Evolutionary conservation across 2,888 invertebrate genomes (phyloP).

Genomic region (Julus scanicus): DNA sequence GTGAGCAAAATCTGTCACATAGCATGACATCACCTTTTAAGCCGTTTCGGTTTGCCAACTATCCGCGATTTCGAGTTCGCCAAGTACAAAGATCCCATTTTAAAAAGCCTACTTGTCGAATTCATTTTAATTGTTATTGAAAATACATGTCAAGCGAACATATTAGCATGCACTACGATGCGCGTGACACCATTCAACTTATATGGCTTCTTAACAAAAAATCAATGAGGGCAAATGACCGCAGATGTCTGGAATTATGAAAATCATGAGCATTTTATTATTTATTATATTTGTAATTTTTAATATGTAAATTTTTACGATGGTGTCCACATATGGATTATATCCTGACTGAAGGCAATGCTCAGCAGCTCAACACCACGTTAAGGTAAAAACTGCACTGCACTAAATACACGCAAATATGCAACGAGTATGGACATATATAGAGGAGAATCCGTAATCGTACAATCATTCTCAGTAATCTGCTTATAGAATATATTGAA

Average conservation of each 20-base stretch:
- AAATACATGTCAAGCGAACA: slow-evolving; percentile 11
- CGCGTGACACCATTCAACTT: slow-evolving; percentile 45
- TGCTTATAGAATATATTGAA: background rate
- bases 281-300: background rate
- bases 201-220: background rate
- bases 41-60: background rate
- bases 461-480: background rate
- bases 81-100: slow-evolving; percentile 2
- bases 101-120: background rate
- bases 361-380: too few relatives aligned
- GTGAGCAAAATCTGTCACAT: background rate
- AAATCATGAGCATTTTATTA: background rate
- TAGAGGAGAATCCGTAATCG: too few relatives aligned
- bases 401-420: too few relatives aligned
- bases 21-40: background rate
- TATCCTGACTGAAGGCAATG: too few relatives aligned
- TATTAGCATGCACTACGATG: slow-evolving; percentile 9
- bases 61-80: background rate
- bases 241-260: background rate
- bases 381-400: too few relatives aligned
- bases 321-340: too few relatives aligned
- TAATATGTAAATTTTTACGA: too few relatives aligned
- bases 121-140: slow-evolving; percentile 36
- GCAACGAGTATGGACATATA: too few relatives aligned
- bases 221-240: slow-evolving; percentile 23